Evolutionary conservation across 2,797 vertebrate species (phyloP).

Genomic region (Tenualosa ilisha): DNA sequence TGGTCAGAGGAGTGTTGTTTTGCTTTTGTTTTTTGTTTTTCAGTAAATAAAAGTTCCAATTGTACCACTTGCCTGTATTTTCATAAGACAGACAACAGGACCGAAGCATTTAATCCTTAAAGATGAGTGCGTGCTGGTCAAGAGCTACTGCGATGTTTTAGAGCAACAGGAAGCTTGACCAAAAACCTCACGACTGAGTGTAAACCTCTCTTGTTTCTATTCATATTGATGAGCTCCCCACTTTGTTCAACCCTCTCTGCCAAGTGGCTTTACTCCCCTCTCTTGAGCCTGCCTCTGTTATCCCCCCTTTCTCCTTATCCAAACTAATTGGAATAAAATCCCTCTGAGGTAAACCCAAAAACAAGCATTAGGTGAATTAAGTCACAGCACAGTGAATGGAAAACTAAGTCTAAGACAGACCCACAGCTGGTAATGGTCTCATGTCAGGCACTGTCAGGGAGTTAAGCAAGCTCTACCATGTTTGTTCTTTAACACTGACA

Average conservation of each 20-base stretch:
- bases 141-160: neutral
- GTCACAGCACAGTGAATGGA: neutral
- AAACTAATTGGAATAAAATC: neutral
- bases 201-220: constrained; percentile 10
- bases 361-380: neutral
- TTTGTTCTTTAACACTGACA: neutral
- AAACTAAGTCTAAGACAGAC: neutral
- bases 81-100: neutral
- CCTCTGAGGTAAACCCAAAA: neutral
- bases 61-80: neutral
- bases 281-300: neutral
- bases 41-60: neutral
- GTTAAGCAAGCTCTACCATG: neutral
- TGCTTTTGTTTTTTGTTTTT: neutral
- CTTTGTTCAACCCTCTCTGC: constrained; percentile 11
- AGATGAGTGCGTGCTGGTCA: neutral
- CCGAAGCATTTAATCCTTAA: neutral
- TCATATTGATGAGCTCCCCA: neutral
- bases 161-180: constrained; percentile 13
- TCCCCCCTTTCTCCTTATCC: neutral
- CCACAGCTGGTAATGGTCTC: neutral
- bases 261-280: neutral
- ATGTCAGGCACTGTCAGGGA: neutral
- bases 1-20: neutral
- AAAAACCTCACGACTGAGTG: neutral